phyloP scores from a whole-genome alignment of 2,113 vertebrate genomes.

The Nipponia nippon region DNA sequence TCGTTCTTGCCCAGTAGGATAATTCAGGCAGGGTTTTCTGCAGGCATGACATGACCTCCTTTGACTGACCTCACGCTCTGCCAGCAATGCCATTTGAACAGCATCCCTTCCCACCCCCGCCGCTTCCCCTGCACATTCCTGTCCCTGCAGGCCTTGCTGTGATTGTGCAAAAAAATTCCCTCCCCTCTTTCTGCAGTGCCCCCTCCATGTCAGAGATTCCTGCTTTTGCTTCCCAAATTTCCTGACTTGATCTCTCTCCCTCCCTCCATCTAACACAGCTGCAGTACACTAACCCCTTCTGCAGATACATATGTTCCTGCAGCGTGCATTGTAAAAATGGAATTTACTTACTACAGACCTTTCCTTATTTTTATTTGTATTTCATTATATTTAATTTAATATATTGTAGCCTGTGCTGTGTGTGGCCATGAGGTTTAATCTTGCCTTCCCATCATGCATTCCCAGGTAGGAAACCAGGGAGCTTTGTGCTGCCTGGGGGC shows the following conservation, averaged over 20 bases:
- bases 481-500: not conserved
- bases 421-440: not conserved
- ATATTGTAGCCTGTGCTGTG: not conserved
- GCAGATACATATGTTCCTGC: not conserved
- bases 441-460: not conserved
- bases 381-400: not conserved
- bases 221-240: not conserved
- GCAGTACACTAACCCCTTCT: not conserved
- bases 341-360: not conserved
- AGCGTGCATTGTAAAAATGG: not conserved
- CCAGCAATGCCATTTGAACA: not conserved
- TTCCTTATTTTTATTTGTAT: not conserved
- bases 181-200: not conserved
- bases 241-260: not conserved
- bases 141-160: not conserved
- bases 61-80: not conserved
- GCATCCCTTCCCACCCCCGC: not conserved
- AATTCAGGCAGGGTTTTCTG: not conserved
- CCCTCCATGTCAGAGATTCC: not conserved
- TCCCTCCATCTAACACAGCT: not conserved
- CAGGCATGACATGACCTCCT: not conserved
- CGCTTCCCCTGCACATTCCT: rapidly evolving
- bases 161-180: not conserved
- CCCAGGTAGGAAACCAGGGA: not conserved
- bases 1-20: not conserved